phyloP scores from a whole-genome alignment of 2,113 vertebrate genomes.

The Arothron firmamentum region DNA sequence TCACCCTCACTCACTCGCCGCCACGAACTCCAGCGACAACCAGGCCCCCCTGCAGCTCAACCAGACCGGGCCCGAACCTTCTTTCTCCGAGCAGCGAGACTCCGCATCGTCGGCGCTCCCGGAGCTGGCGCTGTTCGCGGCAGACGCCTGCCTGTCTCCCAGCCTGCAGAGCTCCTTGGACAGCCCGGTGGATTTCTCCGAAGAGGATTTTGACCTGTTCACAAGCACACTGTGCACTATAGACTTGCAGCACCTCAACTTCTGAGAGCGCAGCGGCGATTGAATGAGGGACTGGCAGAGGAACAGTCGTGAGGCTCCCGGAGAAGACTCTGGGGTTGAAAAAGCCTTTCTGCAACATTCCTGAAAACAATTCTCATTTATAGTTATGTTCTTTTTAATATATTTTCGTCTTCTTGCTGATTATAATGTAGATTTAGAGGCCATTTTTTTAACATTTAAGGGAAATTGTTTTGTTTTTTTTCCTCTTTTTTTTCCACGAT shows the following conservation, averaged over 20 bases:
- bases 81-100: constrained; percentile 69
- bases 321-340: constrained; percentile 13
- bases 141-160: constrained; percentile 82
- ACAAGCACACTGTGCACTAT: constrained; percentile 89
- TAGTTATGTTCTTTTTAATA: constrained; percentile 20
- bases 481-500: constrained; percentile 17
- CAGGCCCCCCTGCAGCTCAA: constrained; percentile 45
- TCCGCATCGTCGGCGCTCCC: constrained; percentile 69
- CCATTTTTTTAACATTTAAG: constrained; percentile 14
- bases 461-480: neutral
- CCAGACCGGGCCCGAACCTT: constrained; percentile 39
- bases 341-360: constrained; percentile 67
- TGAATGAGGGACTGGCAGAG: neutral
- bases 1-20: constrained; percentile 44
- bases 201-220: constrained; percentile 92
- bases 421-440: constrained; percentile 17
- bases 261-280: constrained; percentile 63
- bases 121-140: constrained; percentile 80
- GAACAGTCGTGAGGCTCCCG: constrained; percentile 40
- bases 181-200: constrained; percentile 86
- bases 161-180: constrained; percentile 77
- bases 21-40: constrained; percentile 57
- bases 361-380: constrained; percentile 46
- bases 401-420: constrained; percentile 18
- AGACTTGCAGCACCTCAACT: constrained; percentile 84